Evolutionary conservation across 2,797 vertebrate genomes (phyloP).

Genomic region (Chloroceryle amazona): DNA sequence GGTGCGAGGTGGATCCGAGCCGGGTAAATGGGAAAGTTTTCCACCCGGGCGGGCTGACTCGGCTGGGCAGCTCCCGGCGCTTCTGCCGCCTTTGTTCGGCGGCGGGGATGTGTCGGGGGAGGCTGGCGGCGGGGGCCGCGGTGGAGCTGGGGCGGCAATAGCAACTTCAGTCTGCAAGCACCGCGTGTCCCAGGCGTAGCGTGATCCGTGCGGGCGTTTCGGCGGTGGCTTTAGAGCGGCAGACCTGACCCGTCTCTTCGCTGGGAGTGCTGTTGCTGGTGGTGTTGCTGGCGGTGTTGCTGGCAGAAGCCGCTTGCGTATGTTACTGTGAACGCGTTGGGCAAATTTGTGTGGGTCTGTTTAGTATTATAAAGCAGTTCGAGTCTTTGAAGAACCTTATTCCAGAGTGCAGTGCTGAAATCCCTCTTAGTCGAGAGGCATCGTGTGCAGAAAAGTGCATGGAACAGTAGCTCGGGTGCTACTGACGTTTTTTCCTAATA

Average conservation of each 20-base stretch:
- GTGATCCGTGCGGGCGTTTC: no score
- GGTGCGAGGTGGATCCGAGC: background rate
- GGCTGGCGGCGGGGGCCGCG: no score
- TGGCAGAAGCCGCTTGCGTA: rapidly evolving
- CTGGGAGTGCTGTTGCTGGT: background rate
- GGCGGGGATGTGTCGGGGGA: no score
- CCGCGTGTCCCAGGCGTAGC: no score
- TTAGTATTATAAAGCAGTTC: rapidly evolving
- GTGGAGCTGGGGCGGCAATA: background rate
- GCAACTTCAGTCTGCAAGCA: background rate
- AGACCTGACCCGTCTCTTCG: rapidly evolving
- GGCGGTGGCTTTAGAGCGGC: rapidly evolving
- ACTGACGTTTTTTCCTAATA: background rate
- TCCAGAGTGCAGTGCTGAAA: background rate
- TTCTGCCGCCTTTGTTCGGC: background rate
- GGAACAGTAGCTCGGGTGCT: background rate
- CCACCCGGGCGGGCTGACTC: background rate
- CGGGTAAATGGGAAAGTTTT: background rate
- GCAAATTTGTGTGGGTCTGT: rapidly evolving
- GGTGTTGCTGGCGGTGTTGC: background rate
- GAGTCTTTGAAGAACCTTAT: rapidly evolving
- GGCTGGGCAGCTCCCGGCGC: background rate
- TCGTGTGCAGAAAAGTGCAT: rapidly evolving
- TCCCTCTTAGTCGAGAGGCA: background rate
- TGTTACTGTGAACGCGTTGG: rapidly evolving